Base-by-base conservation (phyloP, 1,140 invertebrate genomes). In the Sarcophaga bullata region DNA sequence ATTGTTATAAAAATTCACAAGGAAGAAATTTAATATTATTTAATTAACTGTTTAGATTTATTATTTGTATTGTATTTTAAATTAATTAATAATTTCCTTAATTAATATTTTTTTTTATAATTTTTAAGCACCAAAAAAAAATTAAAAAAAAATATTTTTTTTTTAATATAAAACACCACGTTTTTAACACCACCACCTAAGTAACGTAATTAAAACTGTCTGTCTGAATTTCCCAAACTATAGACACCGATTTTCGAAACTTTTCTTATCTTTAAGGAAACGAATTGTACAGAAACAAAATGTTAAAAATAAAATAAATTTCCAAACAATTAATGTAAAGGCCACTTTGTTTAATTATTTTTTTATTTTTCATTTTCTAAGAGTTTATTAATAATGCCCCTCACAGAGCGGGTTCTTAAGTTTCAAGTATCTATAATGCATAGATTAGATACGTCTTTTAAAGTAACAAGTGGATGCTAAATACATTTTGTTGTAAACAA, bases 201-300 rank as follows among this genome's bases (percentile, higher is more conserved):
- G 25, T 37, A 37, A 37, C 4, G 25, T 37, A 37, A 37, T 37
- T 37, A 4, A 37, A 37, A 37, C 25, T 2, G 4, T 37, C 25
- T 37, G 25, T 37, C 25, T 37, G 25, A 2, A 37, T 37, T 37
- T 4, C 25, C 25, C 25, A 37, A 37, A 37, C 1, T 2, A 37
- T 37, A 37, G 25, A 37, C 25, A 13, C 15, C 15, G 15, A 15
- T 6, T n/a, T n/a, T 58, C n/a, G 15, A 15, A 58, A 58, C 13
- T 15, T 58, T 58, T 58, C 54, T 58, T 58, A 58, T 58, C 54
- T 58, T n/a, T 58, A 58, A 58, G 54, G 54, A 58, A 58, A 58
- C 15, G 13, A 58, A 58, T 58, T 58, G 25, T 2, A 37, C 25
- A 58, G 54, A 13, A 58, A 58, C 7, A 13, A 58, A 58, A 58